phyloP scores from a whole-genome alignment of 2,888 invertebrate species.

The Polyommatus iphigenia region DNA sequence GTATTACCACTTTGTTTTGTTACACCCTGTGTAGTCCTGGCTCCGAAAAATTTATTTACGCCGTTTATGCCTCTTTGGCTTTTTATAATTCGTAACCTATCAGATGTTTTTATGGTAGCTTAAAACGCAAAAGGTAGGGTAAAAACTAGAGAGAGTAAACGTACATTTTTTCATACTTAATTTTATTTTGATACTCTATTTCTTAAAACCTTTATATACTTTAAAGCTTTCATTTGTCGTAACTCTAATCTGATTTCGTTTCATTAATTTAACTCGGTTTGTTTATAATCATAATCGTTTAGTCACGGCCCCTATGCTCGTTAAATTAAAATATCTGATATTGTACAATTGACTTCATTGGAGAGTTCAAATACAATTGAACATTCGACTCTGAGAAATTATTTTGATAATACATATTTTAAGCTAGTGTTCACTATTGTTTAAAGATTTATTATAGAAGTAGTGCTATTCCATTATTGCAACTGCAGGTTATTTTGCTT shows the following conservation, averaged over 20 bases:
- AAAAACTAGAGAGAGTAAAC: no score
- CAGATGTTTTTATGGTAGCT: no score
- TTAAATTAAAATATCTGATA: constrained; percentile 22
- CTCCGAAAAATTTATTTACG: no score
- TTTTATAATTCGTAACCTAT: no score
- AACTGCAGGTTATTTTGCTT: no score
- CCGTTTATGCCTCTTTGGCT: no score
- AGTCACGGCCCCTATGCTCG: constrained; percentile 20
- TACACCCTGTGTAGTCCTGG: no score
- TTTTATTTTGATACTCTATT: neutral
- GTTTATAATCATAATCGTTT: constrained; percentile 15
- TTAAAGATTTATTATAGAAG: neutral
- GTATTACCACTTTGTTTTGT: no score
- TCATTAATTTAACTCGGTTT: constrained; percentile 19
- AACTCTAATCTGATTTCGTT: constrained; percentile 1
- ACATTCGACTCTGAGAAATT: neutral
- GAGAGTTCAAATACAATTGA: constrained; percentile 5
- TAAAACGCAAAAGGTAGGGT: no score
- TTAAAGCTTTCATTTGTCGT: neutral
- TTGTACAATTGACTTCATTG: constrained; percentile 20
- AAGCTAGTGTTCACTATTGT: neutral
- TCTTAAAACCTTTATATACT: neutral
- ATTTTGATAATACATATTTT: neutral
- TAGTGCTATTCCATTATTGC: no score
- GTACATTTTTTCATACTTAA: neutral